A percentile compares a stretch with the other conserved stretches of the same genome.
Conservation (phyloP, 2,113 vertebrate genomes). For the Rattus norvegicus region DNA sequence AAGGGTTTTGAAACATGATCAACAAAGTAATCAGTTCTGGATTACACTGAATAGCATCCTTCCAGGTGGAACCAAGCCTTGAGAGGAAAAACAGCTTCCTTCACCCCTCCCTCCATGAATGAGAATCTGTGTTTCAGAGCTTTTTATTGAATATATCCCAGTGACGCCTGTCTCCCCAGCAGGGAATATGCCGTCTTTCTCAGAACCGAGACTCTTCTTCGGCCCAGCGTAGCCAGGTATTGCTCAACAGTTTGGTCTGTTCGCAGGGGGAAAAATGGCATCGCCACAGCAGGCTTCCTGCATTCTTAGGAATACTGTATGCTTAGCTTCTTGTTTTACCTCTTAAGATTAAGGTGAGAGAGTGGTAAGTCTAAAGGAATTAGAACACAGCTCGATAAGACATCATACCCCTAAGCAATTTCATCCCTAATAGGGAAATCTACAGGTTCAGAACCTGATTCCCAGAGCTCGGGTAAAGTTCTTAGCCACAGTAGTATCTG, state of each 20-base stretch:
- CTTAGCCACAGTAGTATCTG: not conserved
- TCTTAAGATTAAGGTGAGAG: not conserved
- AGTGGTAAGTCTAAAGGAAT: constrained; percentile 67
- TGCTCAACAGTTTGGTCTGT: not conserved
- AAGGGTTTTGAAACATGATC: constrained; percentile 83
- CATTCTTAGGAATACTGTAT: constrained; percentile 68
- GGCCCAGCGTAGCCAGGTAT: constrained; percentile 67
- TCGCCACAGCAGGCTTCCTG: not conserved
- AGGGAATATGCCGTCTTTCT: constrained; percentile 74
- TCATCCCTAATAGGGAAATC: not conserved
- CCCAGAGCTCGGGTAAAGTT: not conserved
- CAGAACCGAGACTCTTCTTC: constrained; percentile 56
- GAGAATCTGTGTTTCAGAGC: constrained; percentile 82
- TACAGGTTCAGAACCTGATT: not conserved
- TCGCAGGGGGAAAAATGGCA: constrained; percentile 38
- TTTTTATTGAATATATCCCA: constrained; percentile 85
- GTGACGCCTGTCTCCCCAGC: constrained; percentile 82
- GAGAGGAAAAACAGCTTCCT: constrained; percentile 84
- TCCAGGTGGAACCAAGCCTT: constrained; percentile 81
- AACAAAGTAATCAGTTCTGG: constrained; percentile 85
- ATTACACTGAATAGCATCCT: constrained; percentile 84
- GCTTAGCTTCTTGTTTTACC: not conserved
- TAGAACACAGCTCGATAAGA: not conserved
- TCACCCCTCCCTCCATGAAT: constrained; percentile 75
- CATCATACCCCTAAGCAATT: not conserved